Evolutionary conservation across 2,797 vertebrate species (phyloP).

Genomic region (Heliangelus exortis): DNA sequence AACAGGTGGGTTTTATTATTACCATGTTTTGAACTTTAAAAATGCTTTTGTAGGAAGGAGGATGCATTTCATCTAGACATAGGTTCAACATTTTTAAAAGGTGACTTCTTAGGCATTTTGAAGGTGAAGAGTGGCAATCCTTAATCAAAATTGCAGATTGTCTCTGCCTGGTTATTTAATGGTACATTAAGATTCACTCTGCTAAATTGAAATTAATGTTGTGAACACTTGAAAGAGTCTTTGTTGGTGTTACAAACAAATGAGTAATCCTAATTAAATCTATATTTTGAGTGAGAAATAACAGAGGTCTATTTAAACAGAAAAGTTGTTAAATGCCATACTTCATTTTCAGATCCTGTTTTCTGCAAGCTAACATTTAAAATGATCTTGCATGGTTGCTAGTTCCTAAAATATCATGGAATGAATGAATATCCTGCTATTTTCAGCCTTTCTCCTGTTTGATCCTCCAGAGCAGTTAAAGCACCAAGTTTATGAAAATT

Average conservation of each 20-base stretch:
- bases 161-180: neutral
- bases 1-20: neutral
- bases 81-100: neutral
- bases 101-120: neutral
- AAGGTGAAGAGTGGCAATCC: neutral
- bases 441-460: neutral
- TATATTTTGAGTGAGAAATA: neutral
- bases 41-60: neutral
- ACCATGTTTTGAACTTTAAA: fast-evolving
- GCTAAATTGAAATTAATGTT: neutral
- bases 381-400: neutral
- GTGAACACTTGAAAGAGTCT: neutral
- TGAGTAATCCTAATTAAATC: neutral
- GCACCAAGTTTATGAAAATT: neutral
- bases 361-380: neutral
- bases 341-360: neutral
- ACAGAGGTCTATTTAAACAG: neutral
- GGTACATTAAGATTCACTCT: neutral
- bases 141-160: neutral
- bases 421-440: neutral
- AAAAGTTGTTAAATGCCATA: neutral
- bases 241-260: neutral
- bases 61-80: neutral
- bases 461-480: neutral
- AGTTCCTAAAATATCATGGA: neutral